These are phyloP conservation scores for Pachyuromys duprasi DNA, from an alignment of 2,797 vertebrate genomes.

Conservation along the genomic window DNA sequence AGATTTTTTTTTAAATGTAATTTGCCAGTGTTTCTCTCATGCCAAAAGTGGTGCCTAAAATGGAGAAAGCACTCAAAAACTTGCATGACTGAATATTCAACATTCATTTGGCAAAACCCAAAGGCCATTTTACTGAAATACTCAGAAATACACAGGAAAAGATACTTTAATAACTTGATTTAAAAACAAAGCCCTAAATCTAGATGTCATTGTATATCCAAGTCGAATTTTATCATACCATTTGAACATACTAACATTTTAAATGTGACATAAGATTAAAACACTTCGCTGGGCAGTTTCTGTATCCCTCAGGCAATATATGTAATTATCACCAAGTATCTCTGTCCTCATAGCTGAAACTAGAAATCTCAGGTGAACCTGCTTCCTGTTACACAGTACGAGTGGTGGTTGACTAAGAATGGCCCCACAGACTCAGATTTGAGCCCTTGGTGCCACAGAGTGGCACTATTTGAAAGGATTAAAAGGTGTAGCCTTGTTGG, in stretches of 20 bases:
- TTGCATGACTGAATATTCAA: not conserved
- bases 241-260: not conserved
- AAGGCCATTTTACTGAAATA: conserved; percentile 18
- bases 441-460: too few species aligned
- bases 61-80: not conserved
- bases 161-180: not conserved
- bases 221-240: not conserved
- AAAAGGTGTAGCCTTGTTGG: too few species aligned
- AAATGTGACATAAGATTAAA: conserved; percentile 42
- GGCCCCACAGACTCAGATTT: too few species aligned
- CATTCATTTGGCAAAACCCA: not conserved
- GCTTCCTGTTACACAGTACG: too few species aligned
- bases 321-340: not conserved
- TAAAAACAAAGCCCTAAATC: not conserved
- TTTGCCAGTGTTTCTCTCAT: not conserved
- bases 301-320: not conserved
- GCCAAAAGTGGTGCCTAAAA: not conserved
- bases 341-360: not conserved
- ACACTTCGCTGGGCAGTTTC: not conserved
- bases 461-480: too few species aligned
- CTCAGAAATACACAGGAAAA: not conserved
- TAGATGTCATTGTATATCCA: not conserved
- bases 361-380: not conserved
- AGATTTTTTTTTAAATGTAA: not conserved
- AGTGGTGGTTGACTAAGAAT: too few species aligned